Percentiles rank a stretch among this genome's conserved stretches.
Conservation (phyloP, 2,797 vertebrate species). For the Euthynnus affinis region DNA sequence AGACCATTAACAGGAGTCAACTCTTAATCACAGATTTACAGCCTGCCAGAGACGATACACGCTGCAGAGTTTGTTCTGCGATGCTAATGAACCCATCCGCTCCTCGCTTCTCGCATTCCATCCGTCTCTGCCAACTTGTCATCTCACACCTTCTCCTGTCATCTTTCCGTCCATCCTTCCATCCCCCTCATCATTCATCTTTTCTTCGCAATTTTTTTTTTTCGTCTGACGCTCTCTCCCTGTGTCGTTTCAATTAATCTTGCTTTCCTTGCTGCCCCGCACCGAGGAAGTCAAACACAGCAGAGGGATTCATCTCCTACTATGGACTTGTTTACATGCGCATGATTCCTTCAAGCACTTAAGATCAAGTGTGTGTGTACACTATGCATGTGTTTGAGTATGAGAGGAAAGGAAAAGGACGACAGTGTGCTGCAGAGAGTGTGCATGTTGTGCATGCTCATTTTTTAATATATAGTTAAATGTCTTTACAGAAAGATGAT, state of each 20-base stretch:
- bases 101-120: conserved; percentile 27
- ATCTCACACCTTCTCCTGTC: conserved; percentile 54
- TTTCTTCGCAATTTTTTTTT: conserved; percentile 41
- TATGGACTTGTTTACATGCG: conserved; percentile 63
- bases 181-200: conserved; percentile 55
- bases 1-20: conserved; percentile 65
- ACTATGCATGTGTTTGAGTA: background rate
- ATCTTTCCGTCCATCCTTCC: conserved; percentile 42
- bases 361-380: conserved; percentile 19
- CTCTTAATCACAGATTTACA: conserved; percentile 73
- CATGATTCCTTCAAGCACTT: conserved; percentile 48
- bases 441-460: background rate
- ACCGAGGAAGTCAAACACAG: conserved; percentile 20
- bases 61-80: conserved; percentile 15
- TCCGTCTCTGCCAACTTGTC: conserved; percentile 58
- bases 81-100: conserved; percentile 52
- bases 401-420: conserved; percentile 9
- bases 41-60: conserved; percentile 1
- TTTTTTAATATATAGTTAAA: background rate
- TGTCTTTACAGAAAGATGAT: conserved; percentile 13
- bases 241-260: conserved; percentile 44
- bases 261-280: conserved; percentile 19
- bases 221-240: conserved; percentile 7
- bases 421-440: background rate
- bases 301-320: conserved; percentile 50